These are phyloP conservation scores for Nomada fucata DNA, from an alignment of 2,888 invertebrate species.

Conservation along the genomic window DNA sequence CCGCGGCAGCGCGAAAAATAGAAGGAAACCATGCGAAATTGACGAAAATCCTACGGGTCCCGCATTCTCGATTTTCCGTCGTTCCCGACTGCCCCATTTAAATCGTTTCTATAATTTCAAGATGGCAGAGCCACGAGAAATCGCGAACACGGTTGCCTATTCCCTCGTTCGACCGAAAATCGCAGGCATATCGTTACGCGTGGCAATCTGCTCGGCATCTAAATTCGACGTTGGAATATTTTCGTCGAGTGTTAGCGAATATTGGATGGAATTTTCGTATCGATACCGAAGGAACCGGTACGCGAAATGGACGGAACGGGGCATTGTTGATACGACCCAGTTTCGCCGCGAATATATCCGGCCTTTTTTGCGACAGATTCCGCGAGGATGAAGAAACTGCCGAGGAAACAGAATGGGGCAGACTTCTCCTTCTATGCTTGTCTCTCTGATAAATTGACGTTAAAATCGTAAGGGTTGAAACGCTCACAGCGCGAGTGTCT, in stretches of 20 bases:
- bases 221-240: slow-evolving; percentile 11
- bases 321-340: slow-evolving; percentile 40
- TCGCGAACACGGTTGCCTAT: not conserved
- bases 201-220: not conserved
- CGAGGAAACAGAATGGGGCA: not conserved
- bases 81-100: not conserved
- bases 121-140: slow-evolving; percentile 11
- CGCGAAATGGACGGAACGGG: not conserved
- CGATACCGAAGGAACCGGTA: slow-evolving; percentile 17
- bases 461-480: no score
- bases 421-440: not conserved
- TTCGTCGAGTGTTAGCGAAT: not conserved
- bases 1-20: slow-evolving; percentile 9
- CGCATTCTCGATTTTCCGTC: slow-evolving; percentile 19
- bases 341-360: not conserved
- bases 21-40: slow-evolving; percentile 15
- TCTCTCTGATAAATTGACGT: not conserved
- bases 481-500: not conserved
- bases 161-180: not conserved
- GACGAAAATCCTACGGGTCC: slow-evolving; percentile 35
- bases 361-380: not conserved
- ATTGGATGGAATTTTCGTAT: slow-evolving; percentile 21
- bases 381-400: not conserved
- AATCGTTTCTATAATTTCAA: not conserved
- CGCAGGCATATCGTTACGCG: not conserved